A percentile compares a stretch with the other conserved stretches of the same genome.
Conservation (phyloP, 2,888 invertebrate species). For the Papilio elwesi region DNA sequence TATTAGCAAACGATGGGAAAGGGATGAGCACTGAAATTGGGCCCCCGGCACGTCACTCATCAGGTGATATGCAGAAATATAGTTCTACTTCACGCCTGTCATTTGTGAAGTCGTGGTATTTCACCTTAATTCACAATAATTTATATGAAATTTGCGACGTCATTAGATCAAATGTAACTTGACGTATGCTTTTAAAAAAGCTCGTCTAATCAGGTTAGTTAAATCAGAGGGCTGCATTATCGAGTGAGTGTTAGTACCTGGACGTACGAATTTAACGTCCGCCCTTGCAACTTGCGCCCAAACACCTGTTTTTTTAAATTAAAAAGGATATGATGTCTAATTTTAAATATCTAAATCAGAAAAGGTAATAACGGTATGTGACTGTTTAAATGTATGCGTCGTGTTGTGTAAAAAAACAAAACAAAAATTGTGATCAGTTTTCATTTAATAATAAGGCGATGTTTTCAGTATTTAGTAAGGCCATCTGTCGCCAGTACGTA, state of each 20-base stretch:
- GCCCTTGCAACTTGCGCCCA: too few species aligned
- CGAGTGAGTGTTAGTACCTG: neutral
- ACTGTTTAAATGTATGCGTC: neutral
- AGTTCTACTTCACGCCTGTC: too few species aligned
- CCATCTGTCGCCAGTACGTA: constrained; percentile 41
- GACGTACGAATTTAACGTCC: neutral
- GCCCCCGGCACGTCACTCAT: too few species aligned
- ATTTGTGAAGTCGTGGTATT: too few species aligned
- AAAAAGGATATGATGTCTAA: too few species aligned
- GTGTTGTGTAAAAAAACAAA: neutral
- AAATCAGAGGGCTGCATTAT: neutral
- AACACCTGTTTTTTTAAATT: too few species aligned
- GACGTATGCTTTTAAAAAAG: neutral
- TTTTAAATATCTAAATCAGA: too few species aligned
- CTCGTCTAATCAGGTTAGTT: constrained; percentile 2
- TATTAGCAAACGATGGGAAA: too few species aligned
- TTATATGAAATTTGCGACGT: neutral
- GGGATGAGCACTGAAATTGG: too few species aligned
- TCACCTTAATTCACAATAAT: too few species aligned
- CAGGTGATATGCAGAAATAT: too few species aligned
- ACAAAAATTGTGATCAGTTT: neutral
- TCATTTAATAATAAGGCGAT: neutral
- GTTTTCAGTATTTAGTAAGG: constrained; percentile 39
- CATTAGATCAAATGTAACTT: neutral
- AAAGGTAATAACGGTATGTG: too few species aligned